Evolutionary conservation across 2,113 vertebrate genomes (phyloP).

Genomic region (Zosterops japonicus): DNA sequence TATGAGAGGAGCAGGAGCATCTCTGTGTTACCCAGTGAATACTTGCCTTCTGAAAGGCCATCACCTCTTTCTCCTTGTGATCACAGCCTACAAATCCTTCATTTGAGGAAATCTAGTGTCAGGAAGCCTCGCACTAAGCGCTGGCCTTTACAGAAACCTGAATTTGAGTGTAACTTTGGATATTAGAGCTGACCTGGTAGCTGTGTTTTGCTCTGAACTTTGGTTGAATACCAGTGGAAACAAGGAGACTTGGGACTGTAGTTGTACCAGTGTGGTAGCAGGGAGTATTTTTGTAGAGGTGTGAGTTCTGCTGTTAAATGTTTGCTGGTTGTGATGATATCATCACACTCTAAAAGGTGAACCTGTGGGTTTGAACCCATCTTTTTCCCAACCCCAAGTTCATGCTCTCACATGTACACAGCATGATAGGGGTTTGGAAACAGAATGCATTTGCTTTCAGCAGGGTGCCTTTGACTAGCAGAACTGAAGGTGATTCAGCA

Average conservation of each 20-base stretch:
- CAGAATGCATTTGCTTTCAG: not conserved
- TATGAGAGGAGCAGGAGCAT: not conserved
- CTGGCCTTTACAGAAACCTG: not conserved
- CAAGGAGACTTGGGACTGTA: not conserved
- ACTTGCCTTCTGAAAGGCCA: not conserved
- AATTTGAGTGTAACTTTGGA: not conserved
- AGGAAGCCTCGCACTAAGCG: not conserved
- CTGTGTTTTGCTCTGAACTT: not conserved
- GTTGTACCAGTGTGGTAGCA: not conserved
- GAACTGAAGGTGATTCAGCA: not conserved
- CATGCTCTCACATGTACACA: fast-evolving
- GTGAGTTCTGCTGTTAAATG: not conserved
- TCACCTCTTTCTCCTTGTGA: not conserved
- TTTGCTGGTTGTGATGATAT: not conserved
- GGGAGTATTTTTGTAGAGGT: not conserved
- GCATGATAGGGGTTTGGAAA: not conserved
- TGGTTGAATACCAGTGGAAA: not conserved
- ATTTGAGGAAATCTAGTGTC: not conserved
- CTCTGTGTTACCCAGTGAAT: fast-evolving
- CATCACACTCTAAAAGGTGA: not conserved
- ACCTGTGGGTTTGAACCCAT: not conserved
- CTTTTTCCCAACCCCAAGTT: not conserved
- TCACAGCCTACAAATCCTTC: not conserved
- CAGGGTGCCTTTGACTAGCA: not conserved
- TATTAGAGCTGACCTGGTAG: not conserved